These are phyloP conservation scores for Pogonomyrmex californicus DNA, from an alignment of 1,140 invertebrate genomes.

Conservation along the genomic window DNA sequence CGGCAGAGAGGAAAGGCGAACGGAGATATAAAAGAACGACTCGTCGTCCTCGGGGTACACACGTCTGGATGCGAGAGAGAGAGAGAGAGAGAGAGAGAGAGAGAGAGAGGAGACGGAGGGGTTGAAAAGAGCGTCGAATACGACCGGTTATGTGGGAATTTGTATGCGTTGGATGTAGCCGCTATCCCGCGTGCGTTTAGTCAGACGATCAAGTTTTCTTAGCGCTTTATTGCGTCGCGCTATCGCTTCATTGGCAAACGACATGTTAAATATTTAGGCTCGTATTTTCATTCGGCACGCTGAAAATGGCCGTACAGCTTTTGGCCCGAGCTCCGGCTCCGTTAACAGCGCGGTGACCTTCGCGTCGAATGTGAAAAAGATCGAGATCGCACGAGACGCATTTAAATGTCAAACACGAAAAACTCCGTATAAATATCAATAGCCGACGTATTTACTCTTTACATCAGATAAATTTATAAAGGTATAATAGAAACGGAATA, in stretches of 20 bases:
- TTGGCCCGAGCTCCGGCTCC: not conserved
- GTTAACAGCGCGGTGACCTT: not conserved
- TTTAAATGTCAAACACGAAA: conserved; percentile 15
- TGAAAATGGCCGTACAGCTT: not conserved
- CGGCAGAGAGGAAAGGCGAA: not conserved
- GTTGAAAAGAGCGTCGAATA: not conserved
- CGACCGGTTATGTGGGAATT: conserved; percentile 65
- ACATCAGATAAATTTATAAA: not conserved
- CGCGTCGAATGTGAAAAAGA: not conserved
- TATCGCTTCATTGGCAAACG: conserved; percentile 41
- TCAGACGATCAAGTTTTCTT: conserved; percentile 64
- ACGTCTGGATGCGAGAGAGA: conserved; percentile 34
- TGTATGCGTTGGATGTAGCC: conserved; percentile 61
- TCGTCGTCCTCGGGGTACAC: conserved; percentile 61
- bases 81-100: no score
- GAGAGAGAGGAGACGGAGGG: no score
- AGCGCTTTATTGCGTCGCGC: conserved; percentile 62
- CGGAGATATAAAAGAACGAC: conserved; percentile 58
- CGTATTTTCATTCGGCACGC: conserved; percentile 48
- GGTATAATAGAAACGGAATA: not conserved
- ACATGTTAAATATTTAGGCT: conserved; percentile 69
- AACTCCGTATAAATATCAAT: not conserved
- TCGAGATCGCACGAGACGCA: not conserved
- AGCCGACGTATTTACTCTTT: not conserved
- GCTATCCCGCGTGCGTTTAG: conserved; percentile 57